These are phyloP conservation scores for Microcebus griseorufus DNA, from an alignment of 2,113 vertebrate genomes.

Conservation along the genomic window DNA sequence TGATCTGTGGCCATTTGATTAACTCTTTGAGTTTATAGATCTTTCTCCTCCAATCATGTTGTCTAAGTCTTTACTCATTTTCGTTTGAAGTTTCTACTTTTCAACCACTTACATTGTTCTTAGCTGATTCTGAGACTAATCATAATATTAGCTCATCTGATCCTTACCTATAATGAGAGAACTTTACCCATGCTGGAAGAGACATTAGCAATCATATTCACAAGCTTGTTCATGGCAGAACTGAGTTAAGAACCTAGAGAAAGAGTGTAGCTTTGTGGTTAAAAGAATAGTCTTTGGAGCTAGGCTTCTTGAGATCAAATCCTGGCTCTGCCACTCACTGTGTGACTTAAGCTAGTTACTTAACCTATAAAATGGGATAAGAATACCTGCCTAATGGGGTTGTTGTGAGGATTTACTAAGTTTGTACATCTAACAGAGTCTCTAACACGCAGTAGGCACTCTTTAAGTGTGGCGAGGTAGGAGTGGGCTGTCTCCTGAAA, in stretches of 20 bases:
- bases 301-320: background rate
- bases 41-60: background rate
- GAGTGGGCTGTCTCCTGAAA: background rate
- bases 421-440: background rate
- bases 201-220: background rate
- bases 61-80: background rate
- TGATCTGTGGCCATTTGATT: background rate
- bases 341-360: background rate
- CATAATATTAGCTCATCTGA: background rate
- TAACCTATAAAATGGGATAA: background rate
- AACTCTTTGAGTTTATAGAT: background rate
- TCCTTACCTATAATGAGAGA: background rate
- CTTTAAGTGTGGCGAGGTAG: background rate
- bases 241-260: background rate
- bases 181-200: background rate
- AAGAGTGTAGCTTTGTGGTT: background rate
- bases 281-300: background rate
- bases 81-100: slow-evolving; percentile 32
- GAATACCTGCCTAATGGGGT: background rate
- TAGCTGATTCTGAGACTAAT: background rate
- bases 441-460: background rate
- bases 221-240: background rate
- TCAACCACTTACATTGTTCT: background rate
- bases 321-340: background rate
- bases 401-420: background rate